Conservation (phyloP, 2,113 vertebrate species). For the Psettodes erumei region DNA sequence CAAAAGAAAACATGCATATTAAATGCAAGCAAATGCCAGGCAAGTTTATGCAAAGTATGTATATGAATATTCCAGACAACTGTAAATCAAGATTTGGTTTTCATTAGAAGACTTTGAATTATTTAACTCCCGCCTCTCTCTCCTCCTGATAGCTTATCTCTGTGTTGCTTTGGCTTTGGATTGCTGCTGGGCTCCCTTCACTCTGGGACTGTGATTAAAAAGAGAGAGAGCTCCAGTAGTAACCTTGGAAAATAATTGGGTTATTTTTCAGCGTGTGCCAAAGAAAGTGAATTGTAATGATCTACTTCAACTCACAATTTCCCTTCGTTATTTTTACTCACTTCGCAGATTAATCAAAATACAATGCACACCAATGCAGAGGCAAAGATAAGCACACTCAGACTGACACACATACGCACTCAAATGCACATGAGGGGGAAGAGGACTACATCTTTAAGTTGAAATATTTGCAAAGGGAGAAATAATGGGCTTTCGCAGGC, state of each 20-base stretch:
- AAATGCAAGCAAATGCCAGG: conserved; percentile 24
- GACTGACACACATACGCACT: conserved; percentile 3
- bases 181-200: conserved; percentile 43
- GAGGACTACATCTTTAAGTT: not conserved
- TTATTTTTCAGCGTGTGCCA: conserved; percentile 69
- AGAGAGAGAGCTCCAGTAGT: conserved; percentile 40
- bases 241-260: conserved; percentile 74
- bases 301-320: conserved; percentile 61
- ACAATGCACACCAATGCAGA: conserved; percentile 1
- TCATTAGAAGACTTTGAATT: conserved; percentile 61
- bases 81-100: conserved; percentile 58
- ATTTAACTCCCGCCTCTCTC: conserved; percentile 44
- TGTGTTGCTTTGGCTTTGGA: conserved; percentile 31
- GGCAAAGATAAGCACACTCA: not conserved
- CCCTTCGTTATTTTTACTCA: conserved; percentile 58
- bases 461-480: conserved; percentile 25
- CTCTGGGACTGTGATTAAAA: conserved; percentile 58
- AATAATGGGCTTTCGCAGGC: conserved; percentile 23
- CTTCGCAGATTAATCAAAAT: conserved; percentile 62
- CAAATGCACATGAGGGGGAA: not conserved
- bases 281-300: conserved; percentile 69
- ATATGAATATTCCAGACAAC: conserved; percentile 35
- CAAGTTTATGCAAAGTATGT: conserved; percentile 30
- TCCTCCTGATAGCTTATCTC: conserved; percentile 45
- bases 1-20: conserved; percentile 11